Evolutionary conservation across 2,113 vertebrate genomes (phyloP).

Genomic region (Pangasianodon gigas): DNA sequence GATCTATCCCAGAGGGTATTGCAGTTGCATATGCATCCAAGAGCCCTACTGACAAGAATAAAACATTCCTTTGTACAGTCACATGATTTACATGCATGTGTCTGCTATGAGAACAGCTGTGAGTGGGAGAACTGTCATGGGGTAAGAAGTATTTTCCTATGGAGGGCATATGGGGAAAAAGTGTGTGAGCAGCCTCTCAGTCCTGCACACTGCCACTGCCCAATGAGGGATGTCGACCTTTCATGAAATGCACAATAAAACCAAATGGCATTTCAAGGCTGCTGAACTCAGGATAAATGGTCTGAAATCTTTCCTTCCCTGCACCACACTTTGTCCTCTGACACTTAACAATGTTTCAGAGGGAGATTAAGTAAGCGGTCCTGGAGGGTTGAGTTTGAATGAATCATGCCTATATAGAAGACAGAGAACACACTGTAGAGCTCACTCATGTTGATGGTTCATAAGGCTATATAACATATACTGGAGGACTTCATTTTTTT

Average conservation of each 20-base stretch:
- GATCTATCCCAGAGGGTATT: background rate
- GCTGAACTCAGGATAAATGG: constrained; percentile 62
- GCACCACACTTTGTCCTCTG: constrained; percentile 33
- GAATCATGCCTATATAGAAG: constrained; percentile 32
- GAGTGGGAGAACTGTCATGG: background rate
- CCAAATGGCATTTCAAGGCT: constrained; percentile 64
- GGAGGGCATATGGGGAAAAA: constrained; percentile 15
- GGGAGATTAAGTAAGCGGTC: constrained; percentile 38
- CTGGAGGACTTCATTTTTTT: background rate
- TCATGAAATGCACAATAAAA: constrained; percentile 68
- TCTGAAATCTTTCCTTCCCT: constrained; percentile 37
- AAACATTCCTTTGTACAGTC: background rate
- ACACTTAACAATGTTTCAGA: constrained; percentile 50
- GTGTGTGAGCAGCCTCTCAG: constrained; percentile 50
- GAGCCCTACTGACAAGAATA: background rate
- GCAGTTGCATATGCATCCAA: background rate
- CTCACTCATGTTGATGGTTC: constrained; percentile 19
- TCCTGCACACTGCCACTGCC: constrained; percentile 50
- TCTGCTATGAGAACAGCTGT: background rate
- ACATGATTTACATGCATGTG: background rate
- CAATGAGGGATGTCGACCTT: constrained; percentile 63
- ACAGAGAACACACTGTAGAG: constrained; percentile 17
- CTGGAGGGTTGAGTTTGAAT: constrained; percentile 26
- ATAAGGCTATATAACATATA: constrained; percentile 13
- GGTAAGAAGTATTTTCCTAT: background rate